Evolutionary conservation across 2,888 invertebrate genomes (phyloP), one percentile per base, ranked within the genome.

Genomic region (Cetonia aurata): DNA sequence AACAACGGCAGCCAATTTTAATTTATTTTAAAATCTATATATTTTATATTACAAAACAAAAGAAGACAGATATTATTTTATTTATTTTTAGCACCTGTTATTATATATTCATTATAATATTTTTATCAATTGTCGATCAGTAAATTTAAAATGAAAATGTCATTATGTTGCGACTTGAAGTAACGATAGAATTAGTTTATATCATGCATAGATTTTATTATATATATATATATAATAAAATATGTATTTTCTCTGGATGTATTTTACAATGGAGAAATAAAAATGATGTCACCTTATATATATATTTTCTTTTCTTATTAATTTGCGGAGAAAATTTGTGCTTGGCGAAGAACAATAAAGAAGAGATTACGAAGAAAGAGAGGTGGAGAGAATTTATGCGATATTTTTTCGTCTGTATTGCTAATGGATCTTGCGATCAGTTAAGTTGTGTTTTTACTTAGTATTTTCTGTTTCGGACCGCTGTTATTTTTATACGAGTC

Each of bases 231-330:
- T 25, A 25, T 25, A 25, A 25, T 25, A 4, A 25, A 25, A 25
- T 25, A 71, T 70, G 57, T 75, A 75, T 74, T 72, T 76, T 74
- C 74, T 75, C 70, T 77, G 25, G 25, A 25, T 25, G 76, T 75
- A 77, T 75, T 78, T 77, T 76, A 74, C 57, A 72, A 71, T 76
- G 72, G 76, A 74, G 73, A 75, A 75, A 71, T 75, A 73, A 75
- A 73, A 69, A 3, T 50, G 60, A 52, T 59, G 46, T 46, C 50
- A 60, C 41, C 53, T 33, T 33, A 60, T 50, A 33, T 60, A 37
- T 57, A 8, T 67, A 15, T 46, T 57, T 15, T 31, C 33, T 50
- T 59, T 46, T 57, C 12, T 68, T 50, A 25, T 9, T 56, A 41
- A 2, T 59, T 2, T 9, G 25, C 9, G 44, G 1, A 10, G 3